Evolutionary conservation across 2,888 invertebrate species (phyloP).

Genomic region (Caenorhabditis sp.): DNA sequence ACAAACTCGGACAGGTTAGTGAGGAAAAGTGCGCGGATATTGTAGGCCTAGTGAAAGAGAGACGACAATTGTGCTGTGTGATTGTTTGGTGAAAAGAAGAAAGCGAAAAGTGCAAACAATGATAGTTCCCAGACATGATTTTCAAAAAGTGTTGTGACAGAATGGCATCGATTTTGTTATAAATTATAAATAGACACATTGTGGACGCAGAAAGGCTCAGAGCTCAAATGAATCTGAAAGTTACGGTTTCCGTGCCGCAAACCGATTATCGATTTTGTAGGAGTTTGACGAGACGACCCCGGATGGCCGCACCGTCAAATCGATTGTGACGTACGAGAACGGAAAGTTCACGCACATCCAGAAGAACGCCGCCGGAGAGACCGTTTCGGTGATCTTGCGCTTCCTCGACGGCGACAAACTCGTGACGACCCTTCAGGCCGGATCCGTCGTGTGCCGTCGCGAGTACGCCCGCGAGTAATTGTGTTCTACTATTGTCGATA

Average conservation of each 20-base stretch:
- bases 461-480: conserved; percentile 62
- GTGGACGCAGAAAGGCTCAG: too few relatives aligned
- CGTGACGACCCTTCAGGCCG: conserved; percentile 59
- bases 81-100: too few relatives aligned
- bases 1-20: conserved; percentile 58
- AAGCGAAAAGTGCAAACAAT: too few relatives aligned
- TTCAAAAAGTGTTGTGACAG: too few relatives aligned
- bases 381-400: conserved; percentile 63
- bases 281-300: conserved; percentile 72
- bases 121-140: too few relatives aligned
- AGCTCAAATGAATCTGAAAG: too few relatives aligned
- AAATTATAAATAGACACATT: too few relatives aligned
- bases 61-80: too few relatives aligned
- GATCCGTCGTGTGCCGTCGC: conserved; percentile 60
- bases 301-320: conserved; percentile 68
- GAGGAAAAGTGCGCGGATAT: background rate
- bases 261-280: conserved; percentile 15
- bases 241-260: too few relatives aligned
- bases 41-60: background rate
- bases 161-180: too few relatives aligned
- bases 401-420: conserved; percentile 66
- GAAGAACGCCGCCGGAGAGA: conserved; percentile 65
- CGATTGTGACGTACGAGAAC: conserved; percentile 58
- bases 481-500: too few relatives aligned
- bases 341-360: conserved; percentile 69